Conservation (phyloP, 2,888 invertebrate species). For the Eupithecia subfuscata region DNA sequence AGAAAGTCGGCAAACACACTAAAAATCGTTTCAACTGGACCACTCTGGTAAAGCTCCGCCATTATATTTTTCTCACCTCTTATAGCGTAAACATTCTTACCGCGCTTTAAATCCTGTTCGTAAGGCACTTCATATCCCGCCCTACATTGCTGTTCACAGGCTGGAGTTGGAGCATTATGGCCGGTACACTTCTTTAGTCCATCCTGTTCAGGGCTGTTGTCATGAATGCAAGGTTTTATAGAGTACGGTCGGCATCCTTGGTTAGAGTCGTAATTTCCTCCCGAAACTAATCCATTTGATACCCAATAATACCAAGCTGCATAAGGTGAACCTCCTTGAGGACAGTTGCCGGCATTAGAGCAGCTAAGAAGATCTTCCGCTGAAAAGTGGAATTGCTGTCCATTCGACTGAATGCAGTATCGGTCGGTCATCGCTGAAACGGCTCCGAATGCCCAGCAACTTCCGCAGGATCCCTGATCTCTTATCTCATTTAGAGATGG, state of each 20-base stretch:
- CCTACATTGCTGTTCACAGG: neutral
- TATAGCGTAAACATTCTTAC: neutral
- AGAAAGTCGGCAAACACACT: neutral
- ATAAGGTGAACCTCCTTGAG: neutral
- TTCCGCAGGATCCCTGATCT: constrained; percentile 95
- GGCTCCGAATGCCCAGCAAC: constrained; percentile 97
- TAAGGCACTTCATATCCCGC: neutral
- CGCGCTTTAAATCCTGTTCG: neutral
- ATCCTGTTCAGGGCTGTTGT: neutral
- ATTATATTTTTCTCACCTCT: neutral
- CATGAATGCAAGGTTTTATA: neutral
- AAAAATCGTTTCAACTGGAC: neutral
- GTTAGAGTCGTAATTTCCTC: constrained; percentile 79
- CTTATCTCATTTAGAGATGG: constrained; percentile 92
- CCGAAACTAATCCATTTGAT: neutral
- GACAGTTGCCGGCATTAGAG: neutral
- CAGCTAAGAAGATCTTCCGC: constrained; percentile 94
- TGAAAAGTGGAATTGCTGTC: constrained; percentile 89
- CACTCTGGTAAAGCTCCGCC: constrained; percentile 1
- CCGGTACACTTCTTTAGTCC: neutral
- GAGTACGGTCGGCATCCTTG: constrained; percentile 62
- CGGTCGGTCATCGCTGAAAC: constrained; percentile 85
- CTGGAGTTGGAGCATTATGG: neutral
- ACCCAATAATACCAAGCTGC: neutral
- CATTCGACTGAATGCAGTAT: constrained; percentile 91